Base-by-base conservation (phyloP, 2,888 invertebrate species). In the Habroteleia sp. region DNA sequence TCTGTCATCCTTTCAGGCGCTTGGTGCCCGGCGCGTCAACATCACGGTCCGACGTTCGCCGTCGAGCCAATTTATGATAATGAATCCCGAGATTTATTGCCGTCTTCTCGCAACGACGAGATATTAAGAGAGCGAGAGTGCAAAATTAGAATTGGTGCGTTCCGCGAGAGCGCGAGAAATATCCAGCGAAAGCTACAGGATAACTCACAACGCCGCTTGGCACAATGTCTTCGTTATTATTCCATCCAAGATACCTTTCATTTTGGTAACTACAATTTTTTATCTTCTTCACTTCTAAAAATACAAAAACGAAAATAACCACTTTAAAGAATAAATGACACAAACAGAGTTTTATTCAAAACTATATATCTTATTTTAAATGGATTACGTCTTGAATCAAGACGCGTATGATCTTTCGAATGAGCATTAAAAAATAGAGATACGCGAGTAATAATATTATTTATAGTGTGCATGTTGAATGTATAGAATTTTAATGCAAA, bases 61-160 rank as follows among this genome's bases (percentile, higher is more conserved):
- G 79, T 79, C 77, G 63, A 71, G 80, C 84, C 84, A 85, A 85
- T 85, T 85, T 85, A 85, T 85, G 85, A 85, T 85, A 85, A 85
- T 85, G 85, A 85, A 83, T 82, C 82, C 68, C 39, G 77, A 85
- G 84, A 85, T 85, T 85, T 85, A 85, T 85, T 74, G 81, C 79
- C 78, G 79, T 77, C 78, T 83, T 82, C 83, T 82, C 81, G 82
- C 82, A 77, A 83, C 82, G 81, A 79, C 82, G 80, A 81, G 83
- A 83, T 83, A 85, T 84, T 84, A 83, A 83, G 79, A 79, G 81
- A 78, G 80, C 79, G 79, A 31, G 77, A 62, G 75, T 58, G 79
- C 84, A 81, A 83, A 85, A 84, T 85, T 85, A 85, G 85, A 85
- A 83, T 84, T 82, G 82, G 83, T 80, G 78, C 80, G 75, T 52